Evolutionary conservation across 53 echinoderm and acorn worm species (phyloP).

Genomic region (Apostichopus leukothele): DNA sequence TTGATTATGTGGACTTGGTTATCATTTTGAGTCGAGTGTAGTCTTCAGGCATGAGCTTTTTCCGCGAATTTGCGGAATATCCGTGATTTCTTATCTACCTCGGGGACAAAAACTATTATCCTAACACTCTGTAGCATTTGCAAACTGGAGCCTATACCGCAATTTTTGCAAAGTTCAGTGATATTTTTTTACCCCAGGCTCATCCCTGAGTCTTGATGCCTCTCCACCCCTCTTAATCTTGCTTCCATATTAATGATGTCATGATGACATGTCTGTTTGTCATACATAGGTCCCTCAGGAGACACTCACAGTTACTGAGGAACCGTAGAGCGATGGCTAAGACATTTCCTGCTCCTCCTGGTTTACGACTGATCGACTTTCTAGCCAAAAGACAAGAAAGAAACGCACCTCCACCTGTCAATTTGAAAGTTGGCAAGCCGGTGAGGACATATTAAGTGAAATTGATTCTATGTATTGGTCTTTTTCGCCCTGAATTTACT

Average conservation of each 20-base stretch:
- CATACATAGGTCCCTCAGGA: constrained; percentile 72
- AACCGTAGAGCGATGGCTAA: constrained; percentile 71
- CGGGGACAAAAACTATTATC: too few relatives aligned
- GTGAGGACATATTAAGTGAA: constrained; percentile 48
- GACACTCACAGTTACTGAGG: constrained; percentile 77
- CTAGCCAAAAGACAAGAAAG: constrained; percentile 75
- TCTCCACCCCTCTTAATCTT: too few relatives aligned
- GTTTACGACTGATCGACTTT: constrained; percentile 81
- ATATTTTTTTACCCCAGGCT: too few relatives aligned
- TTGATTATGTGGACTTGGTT: neutral
- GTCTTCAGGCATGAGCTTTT: too few relatives aligned
- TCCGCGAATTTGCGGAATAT: too few relatives aligned
- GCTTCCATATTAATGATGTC: too few relatives aligned
- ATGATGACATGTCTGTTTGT: neutral
- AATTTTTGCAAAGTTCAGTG: too few relatives aligned
- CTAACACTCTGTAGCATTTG: too few relatives aligned
- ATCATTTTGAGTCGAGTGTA: neutral
- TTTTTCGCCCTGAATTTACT: too few relatives aligned
- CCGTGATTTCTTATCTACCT: too few relatives aligned
- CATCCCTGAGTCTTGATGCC: neutral
- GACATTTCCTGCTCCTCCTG: constrained; percentile 76
- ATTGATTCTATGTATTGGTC: neutral
- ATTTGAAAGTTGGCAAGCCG: constrained; percentile 95
- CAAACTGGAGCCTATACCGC: too few relatives aligned
- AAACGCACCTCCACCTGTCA: constrained; percentile 67